These are phyloP conservation scores for Osmerus mordax DNA, from an alignment of 2,113 vertebrate genomes.

Conservation along the genomic window DNA sequence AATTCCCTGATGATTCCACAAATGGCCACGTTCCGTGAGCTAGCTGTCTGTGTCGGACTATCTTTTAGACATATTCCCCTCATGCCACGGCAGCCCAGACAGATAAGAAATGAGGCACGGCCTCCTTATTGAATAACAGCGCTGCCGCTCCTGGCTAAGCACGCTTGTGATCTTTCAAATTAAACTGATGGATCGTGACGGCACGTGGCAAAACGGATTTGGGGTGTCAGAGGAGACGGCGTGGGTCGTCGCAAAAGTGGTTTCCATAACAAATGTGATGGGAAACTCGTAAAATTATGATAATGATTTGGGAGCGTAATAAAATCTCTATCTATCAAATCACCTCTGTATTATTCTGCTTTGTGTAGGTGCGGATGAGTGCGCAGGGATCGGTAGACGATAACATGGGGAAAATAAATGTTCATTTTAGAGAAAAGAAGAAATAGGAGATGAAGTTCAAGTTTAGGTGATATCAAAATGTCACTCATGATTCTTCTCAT, in stretches of 20 bases:
- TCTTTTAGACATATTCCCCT: constrained; percentile 30
- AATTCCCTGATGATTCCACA: constrained; percentile 4
- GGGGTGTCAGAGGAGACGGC: constrained; percentile 39
- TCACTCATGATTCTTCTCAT: not conserved
- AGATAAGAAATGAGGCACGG: constrained; percentile 60
- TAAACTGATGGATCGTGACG: constrained; percentile 67
- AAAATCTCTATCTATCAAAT: constrained; percentile 52
- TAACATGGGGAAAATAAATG: not conserved
- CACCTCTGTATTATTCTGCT: constrained; percentile 12
- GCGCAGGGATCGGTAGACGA: not conserved
- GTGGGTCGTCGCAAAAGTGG: constrained; percentile 32
- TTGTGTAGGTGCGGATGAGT: constrained; percentile 3
- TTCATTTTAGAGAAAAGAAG: not conserved
- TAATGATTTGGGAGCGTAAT: constrained; percentile 46
- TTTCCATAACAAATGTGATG: constrained; percentile 47
- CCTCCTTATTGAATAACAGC: constrained; percentile 65
- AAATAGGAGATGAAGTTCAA: not conserved
- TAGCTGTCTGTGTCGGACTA: constrained; percentile 1
- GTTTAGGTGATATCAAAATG: not conserved
- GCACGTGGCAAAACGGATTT: constrained; percentile 64
- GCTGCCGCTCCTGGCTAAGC: constrained; percentile 57
- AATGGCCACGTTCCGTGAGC: constrained; percentile 1
- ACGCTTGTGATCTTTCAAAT: constrained; percentile 67
- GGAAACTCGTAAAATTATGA: constrained; percentile 38
- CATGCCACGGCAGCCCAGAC: constrained; percentile 21